Conservation (phyloP, 2,888 invertebrate genomes). For the Andrena flavipes region DNA sequence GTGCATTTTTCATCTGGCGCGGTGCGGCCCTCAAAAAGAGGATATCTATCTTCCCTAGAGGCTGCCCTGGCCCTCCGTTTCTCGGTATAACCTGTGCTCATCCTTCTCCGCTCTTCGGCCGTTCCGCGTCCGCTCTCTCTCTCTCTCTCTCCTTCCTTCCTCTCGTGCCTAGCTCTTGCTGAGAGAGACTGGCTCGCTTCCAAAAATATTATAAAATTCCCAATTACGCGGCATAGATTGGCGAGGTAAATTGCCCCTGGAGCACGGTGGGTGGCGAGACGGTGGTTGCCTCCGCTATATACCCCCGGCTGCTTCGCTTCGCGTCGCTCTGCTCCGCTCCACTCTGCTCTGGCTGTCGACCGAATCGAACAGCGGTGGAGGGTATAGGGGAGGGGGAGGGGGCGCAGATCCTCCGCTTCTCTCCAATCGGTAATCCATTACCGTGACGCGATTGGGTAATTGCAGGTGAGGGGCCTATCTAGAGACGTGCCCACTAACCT, state of each 20-base stretch:
- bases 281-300: conserved; percentile 56
- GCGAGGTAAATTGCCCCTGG: conserved; percentile 82
- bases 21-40: conserved; percentile 82
- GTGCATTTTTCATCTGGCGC: conserved; percentile 83
- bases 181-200: conserved; percentile 82
- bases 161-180: conserved; percentile 49
- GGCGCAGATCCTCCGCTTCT: conserved; percentile 71
- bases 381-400: neutral
- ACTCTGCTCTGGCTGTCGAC: conserved; percentile 53
- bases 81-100: conserved; percentile 64
- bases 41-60: conserved; percentile 83
- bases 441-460: conserved; percentile 82
- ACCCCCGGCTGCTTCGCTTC: conserved; percentile 54
- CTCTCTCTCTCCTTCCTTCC: conserved; percentile 45
- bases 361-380: conserved; percentile 60
- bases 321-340: conserved; percentile 54
- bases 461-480: conserved; percentile 81
- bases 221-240: conserved; percentile 83
- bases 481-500: conserved; percentile 75
- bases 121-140: conserved; percentile 48
- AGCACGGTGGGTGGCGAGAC: conserved; percentile 73
- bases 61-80: conserved; percentile 70
- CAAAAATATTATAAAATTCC: conserved; percentile 85
- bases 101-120: conserved; percentile 63
- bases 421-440: conserved; percentile 82